These are phyloP conservation scores for Anhinga rufa DNA, from an alignment of 2,113 vertebrate species.

Conservation along the genomic window DNA sequence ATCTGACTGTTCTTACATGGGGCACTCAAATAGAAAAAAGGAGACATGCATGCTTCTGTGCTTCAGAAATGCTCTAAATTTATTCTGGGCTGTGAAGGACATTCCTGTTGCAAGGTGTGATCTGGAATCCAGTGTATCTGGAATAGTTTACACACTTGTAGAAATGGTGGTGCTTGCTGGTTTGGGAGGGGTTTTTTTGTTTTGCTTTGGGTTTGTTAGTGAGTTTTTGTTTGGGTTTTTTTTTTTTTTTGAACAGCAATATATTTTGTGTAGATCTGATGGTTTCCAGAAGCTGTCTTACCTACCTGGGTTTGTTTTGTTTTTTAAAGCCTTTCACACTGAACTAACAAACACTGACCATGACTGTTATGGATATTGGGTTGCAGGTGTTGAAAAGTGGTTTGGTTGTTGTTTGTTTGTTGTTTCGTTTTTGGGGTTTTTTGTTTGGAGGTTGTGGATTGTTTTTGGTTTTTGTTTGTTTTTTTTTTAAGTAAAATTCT, in stretches of 20 bases:
- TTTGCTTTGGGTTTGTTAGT: neutral
- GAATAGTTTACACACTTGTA: neutral
- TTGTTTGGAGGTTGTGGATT: neutral
- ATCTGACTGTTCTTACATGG: neutral
- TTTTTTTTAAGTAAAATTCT: neutral
- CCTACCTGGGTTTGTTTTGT: neutral
- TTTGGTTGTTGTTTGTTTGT: neutral
- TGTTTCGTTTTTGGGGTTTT: neutral
- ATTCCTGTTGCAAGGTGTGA: neutral
- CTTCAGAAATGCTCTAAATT: neutral
- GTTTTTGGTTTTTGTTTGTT: too few species aligned
- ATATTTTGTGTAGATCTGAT: neutral
- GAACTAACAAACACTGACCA: neutral
- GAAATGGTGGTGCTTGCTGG: neutral
- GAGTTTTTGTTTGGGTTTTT: neutral
- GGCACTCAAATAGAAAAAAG: neutral
- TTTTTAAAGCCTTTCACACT: neutral
- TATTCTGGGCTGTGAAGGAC: neutral
- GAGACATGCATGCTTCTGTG: accelerated
- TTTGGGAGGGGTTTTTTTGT: neutral
- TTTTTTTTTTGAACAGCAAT: neutral
- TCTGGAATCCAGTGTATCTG: neutral
- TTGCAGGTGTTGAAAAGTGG: neutral
- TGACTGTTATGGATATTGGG: neutral
- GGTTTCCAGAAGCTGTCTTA: neutral